Evolutionary conservation across 1,140 invertebrate species (phyloP), one percentile per base, ranked within the genome.

Genomic region (Pygmarrhopalites habei): DNA sequence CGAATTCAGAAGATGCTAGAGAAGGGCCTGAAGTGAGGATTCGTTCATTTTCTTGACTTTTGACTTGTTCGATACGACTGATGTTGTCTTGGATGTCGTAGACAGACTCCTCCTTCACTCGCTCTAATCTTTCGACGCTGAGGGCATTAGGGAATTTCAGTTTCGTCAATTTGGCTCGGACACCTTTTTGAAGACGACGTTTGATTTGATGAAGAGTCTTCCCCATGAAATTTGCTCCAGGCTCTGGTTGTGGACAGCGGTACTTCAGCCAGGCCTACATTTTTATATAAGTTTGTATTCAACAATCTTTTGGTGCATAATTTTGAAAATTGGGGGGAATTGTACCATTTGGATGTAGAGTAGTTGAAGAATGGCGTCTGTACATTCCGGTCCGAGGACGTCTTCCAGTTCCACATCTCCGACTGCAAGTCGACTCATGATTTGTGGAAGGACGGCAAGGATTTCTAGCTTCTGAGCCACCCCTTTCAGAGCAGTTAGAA

Each of bases 291-390:
- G 35, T 39, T 10, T 39, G n/a, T n/a, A n/a, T n/a, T n/a, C n/a
- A n/a, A n/a, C n/a, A n/a, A n/a, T n/a, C n/a, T n/a, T n/a, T n/a
- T n/a, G n/a, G n/a, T n/a, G n/a, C n/a, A n/a, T n/a, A n/a, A n/a
- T n/a, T n/a, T n/a, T n/a, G n/a, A n/a, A n/a, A n/a, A n/a, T n/a
- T n/a, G n/a, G n/a, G n/a, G n/a, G n/a, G n/a, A 35, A 35, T 35
- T 15, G 5, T n/a, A 52, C 49, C 49, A 52, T 52, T 52, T 52
- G 49, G 7, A 52, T 52, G 49, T 52, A 52, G 23, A 52, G 28
- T 5, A 52, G 25, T 23, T 52, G 49, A 10, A 52, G n/a, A 52
- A 52, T 52, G 21, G 49, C 49, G 12, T 52, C 49, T 25, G 49
- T 26, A 29, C 49, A 52, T 52, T 52, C 49, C 14, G 21, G 28